A percentile compares a stretch with the other conserved stretches of the same genome.
phyloP scores from a whole-genome alignment of 1,140 invertebrate genomes.

The Heliothis subflexa region DNA sequence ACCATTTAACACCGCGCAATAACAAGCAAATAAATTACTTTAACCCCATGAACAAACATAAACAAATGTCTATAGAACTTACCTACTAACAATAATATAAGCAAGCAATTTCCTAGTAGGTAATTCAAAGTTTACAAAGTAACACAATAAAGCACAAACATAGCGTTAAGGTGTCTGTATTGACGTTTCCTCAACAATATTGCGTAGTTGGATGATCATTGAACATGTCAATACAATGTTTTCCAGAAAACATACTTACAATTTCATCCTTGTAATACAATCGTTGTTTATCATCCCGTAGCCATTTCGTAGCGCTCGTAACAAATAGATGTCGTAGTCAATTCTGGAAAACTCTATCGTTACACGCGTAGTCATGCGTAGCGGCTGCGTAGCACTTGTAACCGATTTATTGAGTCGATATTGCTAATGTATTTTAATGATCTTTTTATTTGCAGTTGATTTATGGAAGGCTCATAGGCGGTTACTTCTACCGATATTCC shows the following conservation, averaged over 20 bases:
- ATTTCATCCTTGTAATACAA: background rate
- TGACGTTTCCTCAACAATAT: background rate
- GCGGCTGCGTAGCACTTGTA: too few relatives aligned
- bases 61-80: too few relatives aligned
- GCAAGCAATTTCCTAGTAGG: conserved; percentile 1
- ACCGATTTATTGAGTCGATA: background rate
- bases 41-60: too few relatives aligned
- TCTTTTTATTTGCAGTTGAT: conserved; percentile 80
- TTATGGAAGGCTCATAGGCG: conserved; percentile 91
- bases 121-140: conserved; percentile 5
- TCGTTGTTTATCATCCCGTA: background rate
- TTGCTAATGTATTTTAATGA: background rate
- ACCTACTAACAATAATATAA: background rate
- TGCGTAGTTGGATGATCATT: background rate
- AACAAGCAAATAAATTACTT: too few relatives aligned
- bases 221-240: background rate
- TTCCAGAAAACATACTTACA: background rate
- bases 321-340: background rate
- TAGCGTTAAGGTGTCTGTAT: conserved; percentile 5
- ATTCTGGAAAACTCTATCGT: background rate
- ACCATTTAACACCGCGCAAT: too few relatives aligned
- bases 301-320: background rate
- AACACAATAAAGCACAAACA: conserved; percentile 10
- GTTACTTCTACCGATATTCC: conserved; percentile 92
- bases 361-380: background rate